These are phyloP conservation scores for Tupaia tana DNA, from an alignment of 2,113 vertebrate species.

Conservation along the genomic window DNA sequence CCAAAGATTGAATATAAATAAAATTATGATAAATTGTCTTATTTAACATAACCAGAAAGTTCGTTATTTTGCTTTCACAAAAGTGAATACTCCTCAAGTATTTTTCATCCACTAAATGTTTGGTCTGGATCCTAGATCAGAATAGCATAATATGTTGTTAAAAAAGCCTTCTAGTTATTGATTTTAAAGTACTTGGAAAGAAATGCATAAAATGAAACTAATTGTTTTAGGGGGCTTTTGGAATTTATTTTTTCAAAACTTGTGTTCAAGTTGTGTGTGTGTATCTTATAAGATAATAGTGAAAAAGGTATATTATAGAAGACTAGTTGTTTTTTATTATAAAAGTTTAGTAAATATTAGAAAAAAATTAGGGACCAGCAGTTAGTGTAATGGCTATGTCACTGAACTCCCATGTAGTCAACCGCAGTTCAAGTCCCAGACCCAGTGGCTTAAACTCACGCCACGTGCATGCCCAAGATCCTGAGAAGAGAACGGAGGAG, in stretches of 20 bases:
- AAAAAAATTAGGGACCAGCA: background rate
- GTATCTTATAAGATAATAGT: background rate
- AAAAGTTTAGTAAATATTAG: background rate
- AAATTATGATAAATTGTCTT: conserved; percentile 37
- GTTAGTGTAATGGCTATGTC: no score
- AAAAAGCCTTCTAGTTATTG: conserved; percentile 31
- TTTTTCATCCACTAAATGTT: conserved; percentile 9
- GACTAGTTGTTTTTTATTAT: background rate
- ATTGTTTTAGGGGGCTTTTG: conserved; percentile 29
- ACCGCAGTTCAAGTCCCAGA: no score
- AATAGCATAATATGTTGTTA: background rate
- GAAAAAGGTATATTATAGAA: background rate
- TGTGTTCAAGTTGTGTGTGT: background rate
- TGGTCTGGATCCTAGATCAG: conserved; percentile 8
- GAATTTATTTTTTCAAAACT: background rate
- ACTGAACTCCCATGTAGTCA: no score
- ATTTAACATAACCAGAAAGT: conserved; percentile 13
- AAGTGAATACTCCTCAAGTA: background rate
- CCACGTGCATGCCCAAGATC: no score
- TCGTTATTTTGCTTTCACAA: conserved; percentile 56
- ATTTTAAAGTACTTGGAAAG: conserved; percentile 18
- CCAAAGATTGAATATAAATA: conserved; percentile 13
- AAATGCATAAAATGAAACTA: conserved; percentile 30
- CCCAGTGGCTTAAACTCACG: no score
- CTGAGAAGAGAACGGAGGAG: no score